Evolutionary conservation across 30 jellyfish, hydroid and myxozoan genomes (phyloP), one percentile per base, ranked within the genome.

Genomic region (Hydra vulgaris): DNA sequence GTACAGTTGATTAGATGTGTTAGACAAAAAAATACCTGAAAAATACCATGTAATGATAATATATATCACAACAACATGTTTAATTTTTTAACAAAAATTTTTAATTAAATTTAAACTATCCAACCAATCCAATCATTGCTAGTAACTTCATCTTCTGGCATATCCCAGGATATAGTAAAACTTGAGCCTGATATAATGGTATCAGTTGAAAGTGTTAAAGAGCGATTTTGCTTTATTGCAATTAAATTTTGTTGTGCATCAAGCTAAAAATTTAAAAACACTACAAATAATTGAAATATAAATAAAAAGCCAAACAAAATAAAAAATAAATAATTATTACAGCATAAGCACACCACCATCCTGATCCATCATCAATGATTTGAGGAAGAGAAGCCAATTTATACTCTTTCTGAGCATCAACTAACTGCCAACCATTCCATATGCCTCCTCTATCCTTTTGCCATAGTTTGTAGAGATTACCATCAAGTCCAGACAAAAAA

Each of bases 331-430:
- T 21, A 0, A 55, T 23, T 54, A 89, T 69, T 55, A 90, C 97
- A 79, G 95, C 95, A 78, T 83, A 92, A 15, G 96, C 98, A 25
- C 76, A 74, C 98, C 98, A 92, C 98, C 98, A 92, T 26, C 95
- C 96, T 3, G 96, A 79, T 16, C 73, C 81, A 81, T 92, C 95
- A 55, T 92, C 74, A 53, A 84, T 82, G 73, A 92, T 86, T 16
- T 89, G 71, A 23, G 98, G 96, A 27, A 83, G 22, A 15, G 85
- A 79, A 1, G 94, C 82, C 78, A 92, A 77, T 7, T 87, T 79
- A 17, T 81, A 76, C 8, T 83, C 86, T 54, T 71, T 87, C 18
- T 88, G 24, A 16, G 74, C 94, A 24, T 74, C 77, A 20, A 92
- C 95, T 25, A 25, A 25, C 54, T 76, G 81, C 98, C 98, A 92